Evolutionary conservation across 2,888 invertebrate species (phyloP).

Genomic region (Macrosiphum euphorbiae): DNA sequence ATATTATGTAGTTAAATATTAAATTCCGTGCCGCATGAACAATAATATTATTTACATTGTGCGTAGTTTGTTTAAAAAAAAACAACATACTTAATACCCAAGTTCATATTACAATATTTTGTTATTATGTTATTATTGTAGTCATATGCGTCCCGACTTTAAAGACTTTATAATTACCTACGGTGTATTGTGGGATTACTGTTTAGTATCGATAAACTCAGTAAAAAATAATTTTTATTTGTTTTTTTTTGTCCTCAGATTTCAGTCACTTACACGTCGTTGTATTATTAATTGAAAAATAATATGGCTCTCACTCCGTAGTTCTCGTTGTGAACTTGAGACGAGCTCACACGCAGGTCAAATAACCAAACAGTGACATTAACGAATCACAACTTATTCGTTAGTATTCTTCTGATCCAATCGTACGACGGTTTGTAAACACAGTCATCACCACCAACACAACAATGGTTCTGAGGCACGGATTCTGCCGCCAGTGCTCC

Average conservation of each 20-base stretch:
- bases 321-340: not conserved
- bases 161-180: not conserved
- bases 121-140: not conserved
- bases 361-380: not conserved
- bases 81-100: no score
- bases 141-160: not conserved
- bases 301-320: not conserved
- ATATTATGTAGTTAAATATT: not conserved
- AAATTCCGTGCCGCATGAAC: not conserved
- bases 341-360: not conserved
- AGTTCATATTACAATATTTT: not conserved
- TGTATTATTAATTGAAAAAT: not conserved
- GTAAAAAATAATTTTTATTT: not conserved
- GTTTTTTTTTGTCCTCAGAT: not conserved
- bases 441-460: not conserved
- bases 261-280: not conserved
- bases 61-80: not conserved
- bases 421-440: not conserved
- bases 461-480: constrained; percentile 45
- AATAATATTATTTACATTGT: not conserved
- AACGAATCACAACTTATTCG: constrained; percentile 4
- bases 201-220: not conserved
- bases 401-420: not conserved
- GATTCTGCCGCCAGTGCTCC: constrained; percentile 46
- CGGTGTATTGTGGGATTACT: not conserved